These are phyloP conservation scores for Spodoptera litura DNA, from an alignment of 1,140 invertebrate genomes.

Conservation along the genomic window DNA sequence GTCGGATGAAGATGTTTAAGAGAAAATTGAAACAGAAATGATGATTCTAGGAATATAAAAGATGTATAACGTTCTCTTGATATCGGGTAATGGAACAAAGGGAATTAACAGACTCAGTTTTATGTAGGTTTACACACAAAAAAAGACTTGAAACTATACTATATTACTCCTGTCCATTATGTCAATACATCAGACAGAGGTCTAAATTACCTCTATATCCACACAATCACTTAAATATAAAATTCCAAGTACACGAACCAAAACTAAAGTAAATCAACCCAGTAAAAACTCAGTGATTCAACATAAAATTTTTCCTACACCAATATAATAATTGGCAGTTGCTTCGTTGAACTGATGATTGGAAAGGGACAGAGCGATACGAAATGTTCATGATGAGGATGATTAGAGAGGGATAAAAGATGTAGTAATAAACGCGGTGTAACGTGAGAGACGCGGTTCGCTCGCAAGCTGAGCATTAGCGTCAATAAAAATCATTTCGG, in stretches of 20 bases:
- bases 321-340: conserved; percentile 35
- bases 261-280: conserved; percentile 32
- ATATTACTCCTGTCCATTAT: no score
- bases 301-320: conserved; percentile 36
- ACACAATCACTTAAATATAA: background rate
- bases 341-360: conserved; percentile 31
- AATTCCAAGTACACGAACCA: conserved; percentile 1
- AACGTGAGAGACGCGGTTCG: conserved; percentile 33
- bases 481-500: conserved; percentile 41
- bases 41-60: no score
- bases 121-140: no score
- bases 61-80: no score
- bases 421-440: conserved; percentile 36
- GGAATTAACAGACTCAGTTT: no score
- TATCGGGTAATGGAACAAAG: no score
- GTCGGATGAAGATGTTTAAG: no score
- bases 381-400: conserved; percentile 25
- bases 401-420: conserved; percentile 34
- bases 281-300: conserved; percentile 19
- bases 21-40: background rate
- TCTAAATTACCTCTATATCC: background rate
- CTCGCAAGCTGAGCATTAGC: conserved; percentile 35
- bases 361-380: conserved; percentile 18
- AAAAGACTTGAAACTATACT: no score
- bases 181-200: no score